Evolutionary conservation across 2,888 invertebrate genomes (phyloP).

Genomic region (Eustalomyia histrio): DNA sequence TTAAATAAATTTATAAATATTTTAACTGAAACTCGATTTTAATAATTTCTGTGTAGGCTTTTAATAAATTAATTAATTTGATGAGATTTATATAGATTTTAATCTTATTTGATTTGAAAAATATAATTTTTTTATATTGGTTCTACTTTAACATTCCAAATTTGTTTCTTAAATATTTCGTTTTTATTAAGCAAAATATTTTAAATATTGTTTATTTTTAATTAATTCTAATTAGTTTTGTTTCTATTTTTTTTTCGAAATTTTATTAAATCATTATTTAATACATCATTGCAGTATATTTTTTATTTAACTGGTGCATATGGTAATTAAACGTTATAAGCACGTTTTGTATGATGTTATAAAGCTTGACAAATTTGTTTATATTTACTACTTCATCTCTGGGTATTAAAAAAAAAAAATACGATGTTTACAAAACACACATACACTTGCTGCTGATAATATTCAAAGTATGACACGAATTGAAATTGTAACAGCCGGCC

Average conservation of each 20-base stretch:
- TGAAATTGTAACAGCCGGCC: neutral
- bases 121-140: too few relatives aligned
- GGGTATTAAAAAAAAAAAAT: slow-evolving; percentile 2
- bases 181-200: neutral
- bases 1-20: too few relatives aligned
- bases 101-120: too few relatives aligned
- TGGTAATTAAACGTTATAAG: slow-evolving; percentile 9
- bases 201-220: neutral
- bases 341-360: neutral
- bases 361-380: slow-evolving; percentile 20
- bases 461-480: slow-evolving; percentile 9
- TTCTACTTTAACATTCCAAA: neutral
- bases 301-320: slow-evolving; percentile 9
- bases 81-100: too few relatives aligned
- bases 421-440: slow-evolving; percentile 20
- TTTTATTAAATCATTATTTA: slow-evolving; percentile 4
- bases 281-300: neutral
- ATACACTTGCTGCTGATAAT: slow-evolving; percentile 1
- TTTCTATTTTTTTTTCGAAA: neutral
- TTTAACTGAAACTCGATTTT: too few relatives aligned
- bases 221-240: neutral
- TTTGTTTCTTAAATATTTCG: neutral
- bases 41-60: too few relatives aligned
- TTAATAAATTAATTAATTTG: too few relatives aligned
- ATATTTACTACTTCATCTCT: slow-evolving; percentile 16